phyloP scores from a whole-genome alignment of 2,113 vertebrate genomes.

The Myotis lucifugus region DNA sequence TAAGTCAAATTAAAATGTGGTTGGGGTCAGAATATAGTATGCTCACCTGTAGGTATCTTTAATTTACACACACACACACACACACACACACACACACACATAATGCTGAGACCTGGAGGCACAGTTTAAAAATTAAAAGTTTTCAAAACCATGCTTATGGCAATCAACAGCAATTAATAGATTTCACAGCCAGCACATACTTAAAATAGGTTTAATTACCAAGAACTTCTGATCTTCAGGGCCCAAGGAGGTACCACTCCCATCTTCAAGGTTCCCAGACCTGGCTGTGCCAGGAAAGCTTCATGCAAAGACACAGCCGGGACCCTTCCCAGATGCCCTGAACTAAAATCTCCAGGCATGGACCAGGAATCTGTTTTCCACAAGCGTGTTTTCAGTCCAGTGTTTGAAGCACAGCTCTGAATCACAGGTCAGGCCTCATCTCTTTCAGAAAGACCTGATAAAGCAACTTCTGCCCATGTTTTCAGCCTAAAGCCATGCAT shows the following conservation, averaged over 20 bases:
- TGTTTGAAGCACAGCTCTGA: background rate
- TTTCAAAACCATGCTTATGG: background rate
- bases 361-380: background rate
- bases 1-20: constrained; percentile 42
- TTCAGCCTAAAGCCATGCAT: background rate
- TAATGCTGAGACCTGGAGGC: constrained; percentile 1
- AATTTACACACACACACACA: background rate
- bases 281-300: background rate
- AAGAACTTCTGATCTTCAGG: background rate
- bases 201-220: constrained; percentile 17
- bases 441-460: background rate
- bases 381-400: background rate
- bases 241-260: background rate
- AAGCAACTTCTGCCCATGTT: background rate
- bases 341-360: background rate
- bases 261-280: background rate
- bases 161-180: background rate
- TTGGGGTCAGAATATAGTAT: background rate
- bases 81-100: background rate
- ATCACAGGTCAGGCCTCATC: background rate
- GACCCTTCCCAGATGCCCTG: background rate
- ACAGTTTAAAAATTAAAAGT: constrained; percentile 50
- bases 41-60: constrained; percentile 44
- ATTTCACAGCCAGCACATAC: background rate
- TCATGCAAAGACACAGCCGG: background rate